A percentile compares a stretch with the other conserved stretches of the same genome.
Evolutionary conservation across 2,888 invertebrate genomes (phyloP).

Genomic region (Pemphredon lugubris): DNA sequence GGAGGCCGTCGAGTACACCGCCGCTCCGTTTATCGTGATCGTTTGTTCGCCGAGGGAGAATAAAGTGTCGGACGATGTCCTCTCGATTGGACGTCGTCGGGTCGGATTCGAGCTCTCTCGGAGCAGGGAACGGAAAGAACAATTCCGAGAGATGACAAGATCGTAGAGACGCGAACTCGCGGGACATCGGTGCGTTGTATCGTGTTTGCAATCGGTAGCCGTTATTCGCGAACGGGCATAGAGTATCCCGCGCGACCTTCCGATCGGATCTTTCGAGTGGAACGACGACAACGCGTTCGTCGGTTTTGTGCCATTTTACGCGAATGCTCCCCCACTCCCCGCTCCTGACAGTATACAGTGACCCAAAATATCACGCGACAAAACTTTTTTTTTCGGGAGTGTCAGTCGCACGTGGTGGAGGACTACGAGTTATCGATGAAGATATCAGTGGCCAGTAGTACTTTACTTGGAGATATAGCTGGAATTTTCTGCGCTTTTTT

Average conservation of each 20-base stretch:
- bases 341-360: no score
- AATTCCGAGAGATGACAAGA: slow-evolving; percentile 30
- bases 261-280: no score
- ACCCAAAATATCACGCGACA: no score
- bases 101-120: background rate
- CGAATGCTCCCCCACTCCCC: no score
- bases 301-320: no score
- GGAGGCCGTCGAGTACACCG: slow-evolving; percentile 21
- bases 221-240: background rate
- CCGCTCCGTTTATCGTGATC: slow-evolving; percentile 22
- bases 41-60: background rate
- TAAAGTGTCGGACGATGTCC: slow-evolving; percentile 29
- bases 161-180: slow-evolving; percentile 3
- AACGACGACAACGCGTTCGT: no score
- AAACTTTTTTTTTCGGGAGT: no score
- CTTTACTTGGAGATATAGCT: slow-evolving; percentile 1
- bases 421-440: no score
- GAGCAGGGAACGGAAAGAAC: background rate
- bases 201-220: background rate
- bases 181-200: slow-evolving; percentile 4
- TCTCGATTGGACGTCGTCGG: background rate
- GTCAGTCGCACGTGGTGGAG: no score
- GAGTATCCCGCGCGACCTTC: no score
- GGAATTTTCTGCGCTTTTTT: background rate
- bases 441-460: background rate